Evolutionary conservation across 2,888 invertebrate genomes (phyloP).

Genomic region (Drosophila koepferae): DNA sequence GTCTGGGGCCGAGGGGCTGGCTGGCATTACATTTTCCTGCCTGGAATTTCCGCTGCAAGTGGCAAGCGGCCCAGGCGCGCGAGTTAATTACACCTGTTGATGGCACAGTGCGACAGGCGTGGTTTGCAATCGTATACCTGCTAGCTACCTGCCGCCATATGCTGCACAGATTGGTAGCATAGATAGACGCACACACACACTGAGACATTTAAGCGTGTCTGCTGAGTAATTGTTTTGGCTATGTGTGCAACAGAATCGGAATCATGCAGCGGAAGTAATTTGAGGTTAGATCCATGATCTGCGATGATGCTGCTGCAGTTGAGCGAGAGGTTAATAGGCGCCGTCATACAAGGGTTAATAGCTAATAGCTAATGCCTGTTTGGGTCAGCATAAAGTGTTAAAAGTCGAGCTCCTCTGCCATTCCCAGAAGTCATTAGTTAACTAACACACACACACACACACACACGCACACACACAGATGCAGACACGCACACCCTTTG

Average conservation of each 20-base stretch:
- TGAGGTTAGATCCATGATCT: slow-evolving; percentile 70
- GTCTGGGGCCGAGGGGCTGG: slow-evolving; percentile 25
- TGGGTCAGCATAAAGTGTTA: slow-evolving; percentile 59
- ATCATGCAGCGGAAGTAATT: slow-evolving; percentile 81
- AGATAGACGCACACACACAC: slow-evolving; percentile 30
- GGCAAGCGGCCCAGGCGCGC: slow-evolving; percentile 34
- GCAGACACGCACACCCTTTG: slow-evolving; percentile 8
- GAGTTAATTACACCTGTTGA: slow-evolving; percentile 71
- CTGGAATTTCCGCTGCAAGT: slow-evolving; percentile 75
- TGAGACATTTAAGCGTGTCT: slow-evolving; percentile 17
- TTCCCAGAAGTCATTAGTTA: slow-evolving; percentile 63
- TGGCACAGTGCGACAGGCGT: slow-evolving; percentile 65
- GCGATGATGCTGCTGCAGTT: slow-evolving; percentile 25
- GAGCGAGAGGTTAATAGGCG: slow-evolving; percentile 63
- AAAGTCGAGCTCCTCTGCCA: slow-evolving; percentile 48
- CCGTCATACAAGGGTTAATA: slow-evolving; percentile 65
- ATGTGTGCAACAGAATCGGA: slow-evolving; percentile 53
- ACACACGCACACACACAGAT: neutral
- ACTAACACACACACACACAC: slow-evolving; percentile 15
- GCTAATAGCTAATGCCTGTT: slow-evolving; percentile 44
- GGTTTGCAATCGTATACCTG: slow-evolving; percentile 26
- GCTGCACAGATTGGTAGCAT: slow-evolving; percentile 53
- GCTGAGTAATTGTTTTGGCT: slow-evolving; percentile 67
- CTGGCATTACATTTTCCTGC: slow-evolving; percentile 71
- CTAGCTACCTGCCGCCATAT: slow-evolving; percentile 7